These are phyloP conservation scores for Tanypteryx hageni DNA, from an alignment of 2,888 invertebrate genomes.

Conservation along the genomic window DNA sequence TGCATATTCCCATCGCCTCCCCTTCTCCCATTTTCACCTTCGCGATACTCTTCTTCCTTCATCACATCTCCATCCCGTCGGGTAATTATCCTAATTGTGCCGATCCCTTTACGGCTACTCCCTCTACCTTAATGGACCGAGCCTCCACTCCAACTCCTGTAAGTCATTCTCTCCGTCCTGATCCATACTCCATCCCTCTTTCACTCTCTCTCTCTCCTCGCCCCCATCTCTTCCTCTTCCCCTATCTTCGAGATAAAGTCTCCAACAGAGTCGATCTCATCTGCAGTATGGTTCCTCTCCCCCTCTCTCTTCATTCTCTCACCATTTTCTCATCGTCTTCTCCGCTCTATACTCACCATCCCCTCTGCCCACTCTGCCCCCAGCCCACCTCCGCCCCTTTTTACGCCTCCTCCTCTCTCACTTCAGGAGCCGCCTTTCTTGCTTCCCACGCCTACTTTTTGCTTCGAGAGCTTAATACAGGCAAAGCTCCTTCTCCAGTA, in stretches of 20 bases:
- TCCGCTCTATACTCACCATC: not conserved
- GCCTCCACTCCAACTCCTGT: not conserved
- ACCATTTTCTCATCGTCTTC: not conserved
- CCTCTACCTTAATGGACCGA: slow-evolving; percentile 43
- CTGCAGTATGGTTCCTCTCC: no score
- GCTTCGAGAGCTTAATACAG: slow-evolving; percentile 50
- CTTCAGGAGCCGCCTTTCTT: not conserved
- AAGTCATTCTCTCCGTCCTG: not conserved
- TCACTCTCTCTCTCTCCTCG: no score
- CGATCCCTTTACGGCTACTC: slow-evolving; percentile 35
- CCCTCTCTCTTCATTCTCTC: not conserved
- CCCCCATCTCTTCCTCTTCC: not conserved
- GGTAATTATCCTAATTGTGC: slow-evolving; percentile 61
- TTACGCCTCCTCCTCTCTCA: not conserved
- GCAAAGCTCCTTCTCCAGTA: not conserved
- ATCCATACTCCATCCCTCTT: no score
- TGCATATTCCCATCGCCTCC: not conserved
- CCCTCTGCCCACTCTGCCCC: not conserved
- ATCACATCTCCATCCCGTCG: not conserved
- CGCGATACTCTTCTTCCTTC: not conserved
- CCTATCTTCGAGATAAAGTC: no score
- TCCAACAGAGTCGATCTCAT: no score
- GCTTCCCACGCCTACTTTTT: not conserved
- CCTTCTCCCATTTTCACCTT: not conserved
- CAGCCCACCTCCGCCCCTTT: not conserved